These are phyloP conservation scores for Drosophila bipectinata DNA, from an alignment of 1,140 invertebrate genomes.

Conservation along the genomic window DNA sequence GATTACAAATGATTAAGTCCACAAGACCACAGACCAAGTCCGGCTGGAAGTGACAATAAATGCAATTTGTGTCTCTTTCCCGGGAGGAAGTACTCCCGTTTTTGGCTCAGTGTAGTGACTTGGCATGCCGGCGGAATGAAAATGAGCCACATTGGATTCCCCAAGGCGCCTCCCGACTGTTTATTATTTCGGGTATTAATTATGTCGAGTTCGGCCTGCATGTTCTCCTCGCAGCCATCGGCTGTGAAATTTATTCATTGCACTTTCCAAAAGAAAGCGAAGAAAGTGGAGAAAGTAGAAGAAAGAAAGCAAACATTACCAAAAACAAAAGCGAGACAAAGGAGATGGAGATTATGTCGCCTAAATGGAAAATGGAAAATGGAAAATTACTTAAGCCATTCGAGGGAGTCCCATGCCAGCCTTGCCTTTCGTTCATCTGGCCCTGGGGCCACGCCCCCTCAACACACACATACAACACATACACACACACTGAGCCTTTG, in stretches of 20 bases:
- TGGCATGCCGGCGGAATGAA: conserved; percentile 40
- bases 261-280: conserved; percentile 14
- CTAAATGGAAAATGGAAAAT: conserved; percentile 40
- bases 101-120: not conserved
- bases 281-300: conserved; percentile 8
- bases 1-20: conserved; percentile 72
- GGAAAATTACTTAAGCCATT: conserved; percentile 49
- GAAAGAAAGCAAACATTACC: conserved; percentile 28
- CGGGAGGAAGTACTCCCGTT: not conserved
- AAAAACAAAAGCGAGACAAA: not conserved
- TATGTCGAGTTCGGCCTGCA: conserved; percentile 14
- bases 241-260: conserved; percentile 71
- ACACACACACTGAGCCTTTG: conserved; percentile 15
- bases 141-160: conserved; percentile 47
- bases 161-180: conserved; percentile 3
- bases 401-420: not conserved
- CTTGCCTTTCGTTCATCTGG: not conserved
- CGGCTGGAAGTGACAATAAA: conserved; percentile 24
- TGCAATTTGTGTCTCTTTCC: conserved; percentile 32
- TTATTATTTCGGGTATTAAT: conserved; percentile 72
- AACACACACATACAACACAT: not conserved
- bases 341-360: conserved; percentile 5
- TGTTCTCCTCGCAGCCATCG: not conserved
- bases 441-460: conserved; percentile 14
- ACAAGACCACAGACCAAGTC: conserved; percentile 36